Percentiles rank a stretch among this genome's conserved stretches.
Evolutionary conservation across 2,113 vertebrate species (phyloP).

Genomic region (Glaucidium brasilianum): DNA sequence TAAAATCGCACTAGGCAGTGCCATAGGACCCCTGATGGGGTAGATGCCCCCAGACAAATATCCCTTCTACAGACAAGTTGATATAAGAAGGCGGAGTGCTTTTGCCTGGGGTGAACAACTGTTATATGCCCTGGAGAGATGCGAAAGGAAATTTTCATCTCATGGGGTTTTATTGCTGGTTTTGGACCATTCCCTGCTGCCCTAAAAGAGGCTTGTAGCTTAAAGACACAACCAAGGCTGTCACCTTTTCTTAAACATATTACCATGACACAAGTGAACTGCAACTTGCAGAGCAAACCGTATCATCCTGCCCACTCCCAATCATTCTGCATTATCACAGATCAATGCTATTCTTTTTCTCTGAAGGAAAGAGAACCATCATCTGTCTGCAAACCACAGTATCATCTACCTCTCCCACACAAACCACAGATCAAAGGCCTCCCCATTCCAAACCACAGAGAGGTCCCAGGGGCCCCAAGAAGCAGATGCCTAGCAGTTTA

Average conservation of each 20-base stretch:
- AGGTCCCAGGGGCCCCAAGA: not conserved
- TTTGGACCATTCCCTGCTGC: not conserved
- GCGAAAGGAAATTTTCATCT: not conserved
- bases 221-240: not conserved
- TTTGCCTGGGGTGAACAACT: not conserved
- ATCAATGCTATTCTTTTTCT: not conserved
- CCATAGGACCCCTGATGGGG: not conserved
- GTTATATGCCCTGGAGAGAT: not conserved
- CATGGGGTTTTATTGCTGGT: not conserved
- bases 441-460: slow-evolving; percentile 26
- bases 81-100: not conserved
- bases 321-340: not conserved
- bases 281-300: not conserved
- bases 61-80: not conserved
- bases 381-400: slow-evolving; percentile 40
- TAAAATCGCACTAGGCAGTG: not conserved
- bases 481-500: not conserved
- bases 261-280: not conserved
- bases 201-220: not conserved
- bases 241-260: not conserved
- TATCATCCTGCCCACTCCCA: not conserved
- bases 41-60: not conserved
- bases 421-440: slow-evolving; percentile 59
- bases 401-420: slow-evolving; percentile 7
- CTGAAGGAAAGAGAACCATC: not conserved